Evolutionary conservation across 2,797 vertebrate species (phyloP).

Genomic region (Acipenser transmontanus): DNA sequence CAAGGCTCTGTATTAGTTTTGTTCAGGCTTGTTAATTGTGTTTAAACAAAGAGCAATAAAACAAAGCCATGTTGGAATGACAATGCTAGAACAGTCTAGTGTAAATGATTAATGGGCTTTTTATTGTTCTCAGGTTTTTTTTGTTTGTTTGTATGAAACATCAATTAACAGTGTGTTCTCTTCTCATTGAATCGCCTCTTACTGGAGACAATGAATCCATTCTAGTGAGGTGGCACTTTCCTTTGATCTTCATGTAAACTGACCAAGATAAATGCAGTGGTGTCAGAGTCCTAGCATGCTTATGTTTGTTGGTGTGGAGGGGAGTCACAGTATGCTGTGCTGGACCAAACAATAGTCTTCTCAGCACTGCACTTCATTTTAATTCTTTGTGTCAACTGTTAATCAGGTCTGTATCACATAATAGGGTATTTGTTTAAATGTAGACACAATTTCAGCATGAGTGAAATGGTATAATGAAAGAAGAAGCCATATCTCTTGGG

Average conservation of each 20-base stretch:
- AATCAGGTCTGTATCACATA: constrained; percentile 95
- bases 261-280: neutral
- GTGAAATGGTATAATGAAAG: constrained; percentile 62
- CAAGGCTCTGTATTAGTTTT: no score
- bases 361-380: constrained; percentile 38
- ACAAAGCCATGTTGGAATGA: no score
- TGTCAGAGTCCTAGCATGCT: neutral
- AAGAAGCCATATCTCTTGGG: constrained; percentile 51
- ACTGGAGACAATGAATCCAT: neutral
- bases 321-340: neutral
- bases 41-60: no score
- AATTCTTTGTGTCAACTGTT: constrained; percentile 79
- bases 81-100: no score
- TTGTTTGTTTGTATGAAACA: neutral
- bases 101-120: no score
- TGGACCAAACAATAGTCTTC: constrained; percentile 49
- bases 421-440: constrained; percentile 85
- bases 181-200: neutral
- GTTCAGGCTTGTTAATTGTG: no score
- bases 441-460: constrained; percentile 77
- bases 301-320: neutral
- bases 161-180: neutral
- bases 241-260: constrained; percentile 1
- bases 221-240: neutral
- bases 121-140: no score